These are phyloP conservation scores for Apamea monoglypha DNA, from an alignment of 2,888 invertebrate genomes.

Conservation along the genomic window DNA sequence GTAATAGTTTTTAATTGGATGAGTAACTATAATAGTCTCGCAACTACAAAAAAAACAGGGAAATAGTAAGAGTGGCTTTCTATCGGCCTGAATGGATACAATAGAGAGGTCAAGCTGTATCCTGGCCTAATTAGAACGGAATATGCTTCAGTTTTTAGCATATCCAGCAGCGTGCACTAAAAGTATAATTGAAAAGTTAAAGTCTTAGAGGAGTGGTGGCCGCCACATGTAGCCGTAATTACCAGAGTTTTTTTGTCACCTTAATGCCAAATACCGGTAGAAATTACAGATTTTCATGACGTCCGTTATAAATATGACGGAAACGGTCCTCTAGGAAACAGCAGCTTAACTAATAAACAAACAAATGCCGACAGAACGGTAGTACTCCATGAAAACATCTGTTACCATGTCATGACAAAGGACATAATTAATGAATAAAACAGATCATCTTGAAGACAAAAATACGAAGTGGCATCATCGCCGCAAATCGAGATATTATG, in stretches of 20 bases:
- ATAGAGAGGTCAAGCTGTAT: background rate
- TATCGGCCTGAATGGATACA: background rate
- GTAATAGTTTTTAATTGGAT: background rate
- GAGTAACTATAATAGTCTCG: background rate
- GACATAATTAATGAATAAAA: constrained; percentile 39
- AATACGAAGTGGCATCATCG: constrained; percentile 21
- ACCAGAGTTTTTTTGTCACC: background rate
- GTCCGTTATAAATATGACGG: background rate
- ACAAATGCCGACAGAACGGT: background rate
- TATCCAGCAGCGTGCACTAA: background rate
- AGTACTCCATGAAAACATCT: constrained; percentile 15
- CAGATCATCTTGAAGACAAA: constrained; percentile 25
- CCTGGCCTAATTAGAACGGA: background rate
- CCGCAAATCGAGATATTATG: background rate
- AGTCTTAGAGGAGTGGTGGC: background rate
- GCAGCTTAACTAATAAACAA: background rate
- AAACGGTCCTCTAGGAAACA: background rate
- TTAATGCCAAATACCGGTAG: background rate
- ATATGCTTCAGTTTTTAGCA: background rate
- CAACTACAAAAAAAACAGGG: too few relatives aligned
- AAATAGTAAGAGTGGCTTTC: background rate
- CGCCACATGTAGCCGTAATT: background rate
- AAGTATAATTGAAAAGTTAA: background rate
- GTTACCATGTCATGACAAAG: constrained; percentile 1
- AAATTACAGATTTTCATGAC: background rate